These are phyloP conservation scores for Sturnira hondurensis DNA, from an alignment of 2,113 vertebrate species.

Conservation along the genomic window DNA sequence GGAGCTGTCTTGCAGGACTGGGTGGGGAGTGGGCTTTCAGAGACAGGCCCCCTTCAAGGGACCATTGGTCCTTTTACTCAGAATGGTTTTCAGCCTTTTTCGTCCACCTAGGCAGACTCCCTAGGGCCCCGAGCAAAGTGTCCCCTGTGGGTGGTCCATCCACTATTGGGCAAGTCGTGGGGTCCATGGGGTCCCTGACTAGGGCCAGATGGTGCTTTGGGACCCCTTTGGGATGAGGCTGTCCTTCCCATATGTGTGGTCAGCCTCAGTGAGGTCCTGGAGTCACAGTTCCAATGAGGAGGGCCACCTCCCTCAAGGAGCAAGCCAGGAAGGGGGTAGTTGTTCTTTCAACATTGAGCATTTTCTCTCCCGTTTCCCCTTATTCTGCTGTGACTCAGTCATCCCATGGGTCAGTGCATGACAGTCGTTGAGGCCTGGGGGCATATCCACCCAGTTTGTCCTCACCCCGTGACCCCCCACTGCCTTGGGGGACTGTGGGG, in stretches of 20 bases:
- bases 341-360: not conserved
- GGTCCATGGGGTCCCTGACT: not conserved
- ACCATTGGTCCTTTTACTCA: too few relatives aligned
- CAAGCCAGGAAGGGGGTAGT: too few relatives aligned
- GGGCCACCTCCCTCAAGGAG: too few relatives aligned
- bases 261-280: not conserved
- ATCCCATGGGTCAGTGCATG: not conserved
- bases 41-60: too few relatives aligned
- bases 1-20: not conserved
- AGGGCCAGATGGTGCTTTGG: not conserved
- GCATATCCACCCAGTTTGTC: not conserved
- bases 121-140: accelerated
- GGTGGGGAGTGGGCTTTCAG: not conserved
- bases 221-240: not conserved
- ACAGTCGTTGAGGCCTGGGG: accelerated
- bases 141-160: accelerated
- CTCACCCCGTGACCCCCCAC: not conserved
- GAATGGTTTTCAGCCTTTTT: too few relatives aligned
- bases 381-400: not conserved
- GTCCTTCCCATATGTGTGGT: too few relatives aligned
- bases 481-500: too few relatives aligned
- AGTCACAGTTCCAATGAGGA: too few relatives aligned
- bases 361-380: not conserved
- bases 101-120: too few relatives aligned
- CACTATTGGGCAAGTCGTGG: too few relatives aligned